phyloP scores from a whole-genome alignment of 1,140 invertebrate genomes.

The Cephus cinctus region DNA sequence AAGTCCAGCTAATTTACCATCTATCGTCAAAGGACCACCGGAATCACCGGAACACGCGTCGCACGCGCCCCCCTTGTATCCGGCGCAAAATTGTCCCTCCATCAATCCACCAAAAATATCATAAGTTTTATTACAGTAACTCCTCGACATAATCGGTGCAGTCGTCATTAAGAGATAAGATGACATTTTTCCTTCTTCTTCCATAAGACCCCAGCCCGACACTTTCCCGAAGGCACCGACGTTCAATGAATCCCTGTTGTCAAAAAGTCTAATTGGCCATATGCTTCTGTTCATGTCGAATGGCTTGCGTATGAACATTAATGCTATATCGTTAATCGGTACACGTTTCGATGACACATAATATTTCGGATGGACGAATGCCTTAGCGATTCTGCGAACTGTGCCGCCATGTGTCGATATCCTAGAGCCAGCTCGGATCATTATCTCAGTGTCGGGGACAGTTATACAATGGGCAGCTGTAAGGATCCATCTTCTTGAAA shows the following conservation, averaged over 20 bases:
- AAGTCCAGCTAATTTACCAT: slow-evolving; percentile 60
- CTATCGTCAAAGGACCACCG: slow-evolving; percentile 61
- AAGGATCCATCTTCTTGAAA: slow-evolving; percentile 54
- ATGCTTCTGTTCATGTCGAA: neutral
- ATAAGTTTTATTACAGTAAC: neutral
- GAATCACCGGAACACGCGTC: slow-evolving; percentile 69
- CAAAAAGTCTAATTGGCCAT: neutral
- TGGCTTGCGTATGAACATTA: neutral
- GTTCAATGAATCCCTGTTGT: neutral
- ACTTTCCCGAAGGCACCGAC: slow-evolving; percentile 19
- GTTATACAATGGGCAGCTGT: slow-evolving; percentile 56
- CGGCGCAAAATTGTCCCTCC: slow-evolving; percentile 32
- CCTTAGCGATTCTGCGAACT: neutral
- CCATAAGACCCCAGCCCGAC: neutral
- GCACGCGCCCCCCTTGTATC: slow-evolving; percentile 43
- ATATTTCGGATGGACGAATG: neutral
- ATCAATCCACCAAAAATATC: neutral
- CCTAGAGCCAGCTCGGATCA: neutral
- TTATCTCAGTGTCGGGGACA: neutral
- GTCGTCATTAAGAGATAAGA: neutral
- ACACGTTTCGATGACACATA: neutral
- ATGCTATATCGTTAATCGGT: neutral
- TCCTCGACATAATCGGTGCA: neutral
- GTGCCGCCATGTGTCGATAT: neutral
- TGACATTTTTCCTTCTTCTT: neutral